Percentiles rank a stretch among this genome's conserved stretches.
These are phyloP conservation scores for Dermochelys coriacea DNA, from an alignment of 2,797 vertebrate species.

Conservation along the genomic window DNA sequence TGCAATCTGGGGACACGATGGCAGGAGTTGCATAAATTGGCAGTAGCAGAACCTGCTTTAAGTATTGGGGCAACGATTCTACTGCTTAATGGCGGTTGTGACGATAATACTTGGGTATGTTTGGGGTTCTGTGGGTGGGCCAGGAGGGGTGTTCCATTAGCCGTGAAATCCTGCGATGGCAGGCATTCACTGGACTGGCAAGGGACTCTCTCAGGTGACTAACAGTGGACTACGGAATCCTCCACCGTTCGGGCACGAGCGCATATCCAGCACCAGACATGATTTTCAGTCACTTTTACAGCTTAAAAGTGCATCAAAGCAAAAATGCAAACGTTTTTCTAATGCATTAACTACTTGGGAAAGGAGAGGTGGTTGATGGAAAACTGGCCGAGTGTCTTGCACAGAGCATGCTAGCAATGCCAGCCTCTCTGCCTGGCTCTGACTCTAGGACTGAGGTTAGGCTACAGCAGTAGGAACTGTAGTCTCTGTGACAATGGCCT, in stretches of 20 bases:
- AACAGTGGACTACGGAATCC: not conserved
- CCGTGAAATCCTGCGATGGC: not conserved
- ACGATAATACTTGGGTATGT: not conserved
- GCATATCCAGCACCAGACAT: not conserved
- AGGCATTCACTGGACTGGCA: not conserved
- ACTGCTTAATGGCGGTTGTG: not conserved
- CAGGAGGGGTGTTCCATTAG: not conserved
- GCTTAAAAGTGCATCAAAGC: no score
- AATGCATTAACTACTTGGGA: not conserved
- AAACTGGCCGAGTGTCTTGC: not conserved
- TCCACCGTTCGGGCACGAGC: not conserved
- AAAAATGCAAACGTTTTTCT: not conserved
- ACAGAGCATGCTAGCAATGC: not conserved
- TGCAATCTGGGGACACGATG: not conserved
- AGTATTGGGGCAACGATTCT: not conserved
- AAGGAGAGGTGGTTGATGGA: not conserved
- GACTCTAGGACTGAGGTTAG: not conserved
- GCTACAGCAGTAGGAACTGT: not conserved
- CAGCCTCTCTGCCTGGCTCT: not conserved
- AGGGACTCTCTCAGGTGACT: not conserved
- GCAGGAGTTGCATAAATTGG: not conserved
- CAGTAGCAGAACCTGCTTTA: not conserved
- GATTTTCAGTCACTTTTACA: not conserved
- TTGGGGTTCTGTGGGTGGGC: not conserved
- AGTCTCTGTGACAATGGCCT: not conserved